Base-by-base conservation (phyloP, 2,888 invertebrate genomes). In the Pammene aurita region DNA sequence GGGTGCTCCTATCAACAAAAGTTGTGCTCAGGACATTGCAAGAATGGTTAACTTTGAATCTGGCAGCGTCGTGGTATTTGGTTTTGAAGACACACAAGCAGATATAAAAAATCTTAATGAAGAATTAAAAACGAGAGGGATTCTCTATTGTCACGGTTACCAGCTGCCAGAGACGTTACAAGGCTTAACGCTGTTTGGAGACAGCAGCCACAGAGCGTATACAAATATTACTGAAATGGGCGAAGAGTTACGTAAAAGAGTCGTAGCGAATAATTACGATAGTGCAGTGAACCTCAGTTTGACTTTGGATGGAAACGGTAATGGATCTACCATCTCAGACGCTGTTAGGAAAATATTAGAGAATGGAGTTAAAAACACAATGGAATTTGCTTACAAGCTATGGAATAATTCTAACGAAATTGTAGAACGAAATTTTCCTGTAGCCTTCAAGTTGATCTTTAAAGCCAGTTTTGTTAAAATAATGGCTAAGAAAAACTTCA, bases 1-100 rank as follows among this genome's bases (percentile, higher is more conserved):
- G 83, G 80, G 82, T 10, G 77, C 84, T 5, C 79, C 82, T 4
- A 84, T 85, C 13, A 85, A 81, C 56, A 73, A 63, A 54, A 83
- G 79, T 35, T 84, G 85, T 41, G 81, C 84, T 4, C 57, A 70
- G 68, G 85, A 85, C 38, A 81, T 84, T 1, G 79, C 76, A 13
- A 75, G 85, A n/a, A 85, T 85, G 48, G 71, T 85, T 0, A 80
- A 80, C 57, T 60, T 67, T 2, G 74, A 77, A 2, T n/a, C 65
- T 0, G 84, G 85, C 0, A 76, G 71, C 67, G 80, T 85, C 0
- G 67, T 85, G 0, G 73, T 80, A 0, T 85, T 75, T 16, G 84
- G 83, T 9, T 82, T 81, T 55, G 65, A 74, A 11, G 73, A 52
- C 4, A 71, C 66, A 42, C 75, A 79, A 0, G 52, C 72, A 11